A percentile compares a stretch with the other conserved stretches of the same genome.
Evolutionary conservation across 2,888 invertebrate species (phyloP).

Genomic region (Pinctada fucata): DNA sequence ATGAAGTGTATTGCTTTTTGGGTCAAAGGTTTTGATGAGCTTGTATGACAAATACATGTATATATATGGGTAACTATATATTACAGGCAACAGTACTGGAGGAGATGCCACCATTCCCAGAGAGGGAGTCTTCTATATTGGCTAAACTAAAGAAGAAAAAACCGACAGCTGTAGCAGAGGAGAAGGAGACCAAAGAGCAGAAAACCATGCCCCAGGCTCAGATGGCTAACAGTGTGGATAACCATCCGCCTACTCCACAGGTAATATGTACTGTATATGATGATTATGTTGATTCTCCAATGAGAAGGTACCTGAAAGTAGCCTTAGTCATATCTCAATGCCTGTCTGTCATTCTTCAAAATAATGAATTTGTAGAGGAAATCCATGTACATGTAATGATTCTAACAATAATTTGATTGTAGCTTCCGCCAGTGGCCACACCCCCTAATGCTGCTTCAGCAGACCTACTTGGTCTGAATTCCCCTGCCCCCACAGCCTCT

Average conservation of each 20-base stretch:
- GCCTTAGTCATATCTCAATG: no score
- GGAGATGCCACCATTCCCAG: constrained; percentile 99
- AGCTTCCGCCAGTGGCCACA: constrained; percentile 29
- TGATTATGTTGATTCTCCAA: neutral
- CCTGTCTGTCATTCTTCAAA: no score
- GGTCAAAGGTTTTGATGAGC: no score
- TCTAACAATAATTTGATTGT: no score
- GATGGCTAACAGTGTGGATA: constrained; percentile 56
- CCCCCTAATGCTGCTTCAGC: constrained; percentile 80
- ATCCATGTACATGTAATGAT: no score
- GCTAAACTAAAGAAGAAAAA: constrained; percentile 99
- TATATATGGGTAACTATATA: no score
- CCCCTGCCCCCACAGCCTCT: constrained; percentile 89
- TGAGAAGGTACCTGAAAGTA: no score
- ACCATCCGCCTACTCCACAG: constrained; percentile 35
- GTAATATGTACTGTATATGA: neutral
- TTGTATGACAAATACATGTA: no score
- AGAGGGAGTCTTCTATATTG: constrained; percentile 97
- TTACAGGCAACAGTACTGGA: constrained; percentile 93
- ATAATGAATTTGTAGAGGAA: no score
- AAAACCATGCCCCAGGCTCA: constrained; percentile 64
- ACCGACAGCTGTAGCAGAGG: constrained; percentile 86
- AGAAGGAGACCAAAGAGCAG: constrained; percentile 62
- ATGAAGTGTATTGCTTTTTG: no score
- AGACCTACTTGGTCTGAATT: constrained; percentile 91